Evolutionary conservation across 2,113 vertebrate genomes (phyloP), one percentile per base, ranked within the genome.

Genomic region (Trichomycterus rosablanca): DNA sequence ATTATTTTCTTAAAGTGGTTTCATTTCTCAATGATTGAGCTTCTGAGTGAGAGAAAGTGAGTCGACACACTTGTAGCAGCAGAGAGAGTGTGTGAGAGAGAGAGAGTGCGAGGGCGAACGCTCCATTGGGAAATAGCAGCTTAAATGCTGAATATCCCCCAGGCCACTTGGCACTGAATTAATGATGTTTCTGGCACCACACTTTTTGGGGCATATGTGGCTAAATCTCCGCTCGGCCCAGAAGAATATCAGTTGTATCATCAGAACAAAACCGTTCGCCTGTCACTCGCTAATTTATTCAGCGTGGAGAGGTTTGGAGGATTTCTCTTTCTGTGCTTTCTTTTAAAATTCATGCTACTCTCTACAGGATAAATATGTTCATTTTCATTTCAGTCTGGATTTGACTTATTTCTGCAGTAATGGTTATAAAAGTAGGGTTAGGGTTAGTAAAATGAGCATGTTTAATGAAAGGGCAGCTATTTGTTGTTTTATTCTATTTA

Each of bases 131-230:
- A 74, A 42, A 63, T 61, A 71, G 72, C 62, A 65, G 59, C 67
- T 72, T 78, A 68, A 76, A 71, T 54, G 67, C 71, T 59, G 53
- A 72, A 72, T 72, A 66, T 73, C 71, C 74, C 71, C 46, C 63
- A 70, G 66, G 74, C 74, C 69, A 72, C 59, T 70, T 78, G 74
- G 67, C 66, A 74, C 66, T 72, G 59, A 62, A 66, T 74, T 76
- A 68, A 74, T 70, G 71, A 76, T 70, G 68, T 76, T 78, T 76
- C 66, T 74, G 74, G 66, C 74, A 74, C 65, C 51, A 66, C 50
- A 42, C 53, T 48, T 67, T n/a, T 56, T 59, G 49, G 61, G 74
- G 72, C 69, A 72, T 70, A 71, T 75, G 72, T 63, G 62, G 40
- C 64, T 70, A 58, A 70, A 70, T 67, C 71, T 78, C 54, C 28